phyloP scores from a whole-genome alignment of 1,140 invertebrate species.

The Bombus polaris region DNA sequence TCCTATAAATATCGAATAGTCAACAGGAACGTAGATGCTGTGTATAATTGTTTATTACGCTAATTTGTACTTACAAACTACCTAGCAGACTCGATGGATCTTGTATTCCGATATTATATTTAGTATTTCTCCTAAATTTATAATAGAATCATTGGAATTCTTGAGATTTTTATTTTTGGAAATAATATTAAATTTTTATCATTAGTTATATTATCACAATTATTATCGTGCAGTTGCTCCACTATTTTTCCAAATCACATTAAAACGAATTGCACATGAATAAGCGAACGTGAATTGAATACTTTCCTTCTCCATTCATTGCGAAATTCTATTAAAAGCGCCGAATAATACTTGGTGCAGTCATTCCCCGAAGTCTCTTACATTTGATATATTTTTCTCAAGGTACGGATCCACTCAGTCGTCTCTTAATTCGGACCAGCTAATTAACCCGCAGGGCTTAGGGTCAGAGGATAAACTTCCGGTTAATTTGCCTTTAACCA shows the following conservation, averaged over 20 bases:
- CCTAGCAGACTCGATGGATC: not conserved
- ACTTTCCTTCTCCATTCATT: not conserved
- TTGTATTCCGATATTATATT: not conserved
- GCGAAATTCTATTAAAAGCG: not conserved
- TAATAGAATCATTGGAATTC: not conserved
- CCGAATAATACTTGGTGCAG: not conserved
- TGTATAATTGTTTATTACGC: not conserved
- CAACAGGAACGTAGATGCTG: not conserved
- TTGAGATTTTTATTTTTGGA: not conserved
- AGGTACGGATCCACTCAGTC: not conserved
- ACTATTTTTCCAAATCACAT: not conserved
- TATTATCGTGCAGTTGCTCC: no score
- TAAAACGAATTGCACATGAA: not conserved
- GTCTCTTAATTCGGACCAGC: conserved; percentile 2
- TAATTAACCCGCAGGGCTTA: conserved; percentile 27
- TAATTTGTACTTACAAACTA: not conserved
- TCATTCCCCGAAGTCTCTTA: no score
- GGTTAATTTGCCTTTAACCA: conserved; percentile 41
- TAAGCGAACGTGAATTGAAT: not conserved
- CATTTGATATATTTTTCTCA: conserved; percentile 20
- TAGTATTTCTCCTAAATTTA: not conserved
- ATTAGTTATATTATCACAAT: not conserved
- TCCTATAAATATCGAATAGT: not conserved
- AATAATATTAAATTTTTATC: not conserved
- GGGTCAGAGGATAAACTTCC: conserved; percentile 29